Conservation (phyloP, 1,140 invertebrate genomes). For the Callitettix versicolor region DNA sequence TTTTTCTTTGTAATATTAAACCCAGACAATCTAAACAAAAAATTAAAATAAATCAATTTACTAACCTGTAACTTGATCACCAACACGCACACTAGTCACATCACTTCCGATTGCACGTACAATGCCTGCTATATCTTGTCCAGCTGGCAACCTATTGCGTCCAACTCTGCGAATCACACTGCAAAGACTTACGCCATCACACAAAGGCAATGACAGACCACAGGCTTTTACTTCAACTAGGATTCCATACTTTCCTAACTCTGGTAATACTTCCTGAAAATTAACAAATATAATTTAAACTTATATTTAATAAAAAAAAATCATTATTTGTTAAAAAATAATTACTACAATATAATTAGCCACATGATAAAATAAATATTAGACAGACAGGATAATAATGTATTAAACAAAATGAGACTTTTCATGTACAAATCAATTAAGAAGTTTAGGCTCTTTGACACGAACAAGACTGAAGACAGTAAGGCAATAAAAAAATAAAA, state of each 20-base stretch:
- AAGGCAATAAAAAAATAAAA: too few species aligned
- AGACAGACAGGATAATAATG: neutral
- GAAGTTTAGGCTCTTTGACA: too few species aligned
- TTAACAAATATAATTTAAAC: neutral
- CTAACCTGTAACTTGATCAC: conserved; percentile 38
- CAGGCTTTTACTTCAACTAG: conserved; percentile 39
- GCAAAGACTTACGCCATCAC: conserved; percentile 29
- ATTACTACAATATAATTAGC: neutral
- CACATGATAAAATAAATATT: neutral
- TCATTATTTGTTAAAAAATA: neutral
- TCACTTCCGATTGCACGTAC: conserved; percentile 32
- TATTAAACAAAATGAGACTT: neutral
- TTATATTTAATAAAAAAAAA: neutral
- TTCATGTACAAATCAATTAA: too few species aligned
- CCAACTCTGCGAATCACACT: conserved; percentile 29
- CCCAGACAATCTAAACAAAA: too few species aligned
- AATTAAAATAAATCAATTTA: too few species aligned
- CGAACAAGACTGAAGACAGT: too few species aligned
- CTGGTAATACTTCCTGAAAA: conserved; percentile 32
- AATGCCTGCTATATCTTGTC: conserved; percentile 37
- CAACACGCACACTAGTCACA: conserved; percentile 33
- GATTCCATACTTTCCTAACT: conserved; percentile 32
- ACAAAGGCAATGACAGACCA: conserved; percentile 31
- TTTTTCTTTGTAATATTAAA: too few species aligned
- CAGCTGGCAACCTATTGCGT: conserved; percentile 28